phyloP scores from a whole-genome alignment of 2,797 vertebrate species.

The Hipposideros larvatus region DNA sequence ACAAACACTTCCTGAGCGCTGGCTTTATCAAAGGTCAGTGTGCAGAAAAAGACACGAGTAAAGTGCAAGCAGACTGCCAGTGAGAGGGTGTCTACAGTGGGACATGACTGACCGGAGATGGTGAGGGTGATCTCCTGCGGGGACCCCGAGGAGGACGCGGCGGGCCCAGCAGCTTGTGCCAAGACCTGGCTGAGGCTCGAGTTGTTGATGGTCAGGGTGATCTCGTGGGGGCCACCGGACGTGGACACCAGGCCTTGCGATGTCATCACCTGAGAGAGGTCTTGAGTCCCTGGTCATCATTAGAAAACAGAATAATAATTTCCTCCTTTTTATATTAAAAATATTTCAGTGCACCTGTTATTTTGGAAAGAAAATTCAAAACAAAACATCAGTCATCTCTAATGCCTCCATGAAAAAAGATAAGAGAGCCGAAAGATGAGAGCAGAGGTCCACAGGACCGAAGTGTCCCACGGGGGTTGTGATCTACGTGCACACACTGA shows the following conservation, averaged over 20 bases:
- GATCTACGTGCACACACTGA: rapidly evolving
- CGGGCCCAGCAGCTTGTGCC: conserved; percentile 91
- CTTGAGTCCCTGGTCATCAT: conserved; percentile 91
- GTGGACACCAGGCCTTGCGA: conserved; percentile 92
- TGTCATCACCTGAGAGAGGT: conserved; percentile 95
- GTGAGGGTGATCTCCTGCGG: conserved; percentile 98
- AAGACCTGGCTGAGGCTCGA: conserved; percentile 95
- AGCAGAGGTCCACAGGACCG: rapidly evolving
- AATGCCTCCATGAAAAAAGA: neutral
- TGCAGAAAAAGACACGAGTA: neutral
- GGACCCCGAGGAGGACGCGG: conserved; percentile 88
- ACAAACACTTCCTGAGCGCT: neutral
- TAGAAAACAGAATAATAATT: neutral
- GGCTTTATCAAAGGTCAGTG: neutral
- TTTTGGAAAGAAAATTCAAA: neutral
- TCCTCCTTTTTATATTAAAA: conserved; percentile 20
- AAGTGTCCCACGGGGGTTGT: rapidly evolving
- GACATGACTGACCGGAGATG: conserved; percentile 93
- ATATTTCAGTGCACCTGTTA: neutral
- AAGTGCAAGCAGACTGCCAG: neutral
- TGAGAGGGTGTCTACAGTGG: rapidly evolving
- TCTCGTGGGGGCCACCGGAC: conserved; percentile 92
- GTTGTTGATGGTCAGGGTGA: conserved; percentile 98
- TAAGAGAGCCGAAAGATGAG: rapidly evolving
- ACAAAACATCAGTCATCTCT: neutral